These are phyloP conservation scores for Oxyura jamaicensis DNA, from an alignment of 2,113 vertebrate genomes.

Conservation along the genomic window DNA sequence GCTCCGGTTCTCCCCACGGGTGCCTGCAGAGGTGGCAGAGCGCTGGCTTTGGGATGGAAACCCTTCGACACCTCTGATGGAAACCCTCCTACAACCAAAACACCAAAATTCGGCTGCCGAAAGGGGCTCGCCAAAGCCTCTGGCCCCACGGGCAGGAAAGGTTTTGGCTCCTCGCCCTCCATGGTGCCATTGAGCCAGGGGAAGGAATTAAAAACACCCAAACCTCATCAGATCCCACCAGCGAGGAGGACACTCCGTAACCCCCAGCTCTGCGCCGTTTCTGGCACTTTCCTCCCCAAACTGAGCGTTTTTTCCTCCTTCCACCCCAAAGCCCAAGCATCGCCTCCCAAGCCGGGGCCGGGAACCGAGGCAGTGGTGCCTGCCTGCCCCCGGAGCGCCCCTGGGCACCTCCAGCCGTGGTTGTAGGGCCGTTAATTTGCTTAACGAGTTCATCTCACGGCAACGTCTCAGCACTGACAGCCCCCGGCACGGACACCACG, in stretches of 20 bases:
- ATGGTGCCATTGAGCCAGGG: background rate
- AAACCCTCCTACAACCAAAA: background rate
- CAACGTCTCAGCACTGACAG: conserved; percentile 58
- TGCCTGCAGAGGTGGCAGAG: background rate
- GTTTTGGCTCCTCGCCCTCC: no score
- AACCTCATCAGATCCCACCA: background rate
- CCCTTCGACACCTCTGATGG: background rate
- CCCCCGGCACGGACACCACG: conserved; percentile 49
- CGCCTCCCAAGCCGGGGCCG: background rate
- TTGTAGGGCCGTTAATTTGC: background rate
- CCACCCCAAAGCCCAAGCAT: background rate
- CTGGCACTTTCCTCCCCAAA: background rate
- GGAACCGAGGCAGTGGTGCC: background rate
- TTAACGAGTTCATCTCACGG: conserved; percentile 22
- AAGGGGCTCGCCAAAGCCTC: background rate
- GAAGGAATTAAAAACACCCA: background rate
- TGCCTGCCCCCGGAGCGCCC: no score
- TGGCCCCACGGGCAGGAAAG: background rate
- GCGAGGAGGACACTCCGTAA: background rate
- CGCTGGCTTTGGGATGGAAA: background rate
- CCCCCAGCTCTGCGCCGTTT: no score
- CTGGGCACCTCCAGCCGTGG: no score
- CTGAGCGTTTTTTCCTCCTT: background rate
- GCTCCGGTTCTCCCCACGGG: background rate
- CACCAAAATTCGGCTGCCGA: background rate